Percentiles rank a stretch among this genome's conserved stretches.
These are phyloP conservation scores for Anoplius nigerrimus DNA, from an alignment of 2,888 invertebrate genomes.

Conservation along the genomic window DNA sequence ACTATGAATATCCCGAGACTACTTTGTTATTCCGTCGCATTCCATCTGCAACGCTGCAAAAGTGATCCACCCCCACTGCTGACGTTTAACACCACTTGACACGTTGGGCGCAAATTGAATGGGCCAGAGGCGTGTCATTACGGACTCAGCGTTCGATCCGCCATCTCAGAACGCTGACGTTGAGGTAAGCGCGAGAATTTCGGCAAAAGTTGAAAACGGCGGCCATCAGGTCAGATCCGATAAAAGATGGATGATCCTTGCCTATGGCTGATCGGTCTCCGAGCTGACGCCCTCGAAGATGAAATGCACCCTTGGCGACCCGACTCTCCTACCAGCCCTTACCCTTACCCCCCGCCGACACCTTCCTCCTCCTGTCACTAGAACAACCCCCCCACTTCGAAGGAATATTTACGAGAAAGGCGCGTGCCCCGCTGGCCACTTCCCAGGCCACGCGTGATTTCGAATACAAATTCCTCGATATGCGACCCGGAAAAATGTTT, in stretches of 20 bases:
- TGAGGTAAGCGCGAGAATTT: conserved; percentile 21
- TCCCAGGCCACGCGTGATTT: conserved; percentile 49
- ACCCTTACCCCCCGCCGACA: conserved; percentile 32
- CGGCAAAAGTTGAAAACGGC: conserved; percentile 39
- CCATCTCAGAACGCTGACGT: conserved; percentile 17
- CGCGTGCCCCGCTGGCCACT: conserved; percentile 56
- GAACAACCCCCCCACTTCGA: conserved; percentile 47
- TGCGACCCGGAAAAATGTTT: conserved; percentile 53
- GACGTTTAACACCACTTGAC: too few relatives aligned
- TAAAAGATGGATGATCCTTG: conserved; percentile 73
- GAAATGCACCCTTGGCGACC: conserved; percentile 73
- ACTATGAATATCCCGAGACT: conserved; percentile 19
- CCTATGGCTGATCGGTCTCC: conserved; percentile 71
- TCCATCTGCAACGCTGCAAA: not conserved
- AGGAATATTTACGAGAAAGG: conserved; percentile 67
- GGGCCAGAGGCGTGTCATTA: conserved; percentile 4
- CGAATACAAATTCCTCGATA: conserved; percentile 64
- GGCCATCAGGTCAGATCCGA: conserved; percentile 63
- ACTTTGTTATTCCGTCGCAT: conserved; percentile 1
- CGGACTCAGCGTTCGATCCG: conserved; percentile 29
- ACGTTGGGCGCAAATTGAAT: not conserved
- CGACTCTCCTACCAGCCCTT: conserved; percentile 42
- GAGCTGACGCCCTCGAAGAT: conserved; percentile 72
- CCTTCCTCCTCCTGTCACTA: conserved; percentile 39
- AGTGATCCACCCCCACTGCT: too few relatives aligned